Evolutionary conservation across 2,888 invertebrate genomes (phyloP), one percentile per base, ranked within the genome.

Genomic region (Lasioglossum oenotherae): DNA sequence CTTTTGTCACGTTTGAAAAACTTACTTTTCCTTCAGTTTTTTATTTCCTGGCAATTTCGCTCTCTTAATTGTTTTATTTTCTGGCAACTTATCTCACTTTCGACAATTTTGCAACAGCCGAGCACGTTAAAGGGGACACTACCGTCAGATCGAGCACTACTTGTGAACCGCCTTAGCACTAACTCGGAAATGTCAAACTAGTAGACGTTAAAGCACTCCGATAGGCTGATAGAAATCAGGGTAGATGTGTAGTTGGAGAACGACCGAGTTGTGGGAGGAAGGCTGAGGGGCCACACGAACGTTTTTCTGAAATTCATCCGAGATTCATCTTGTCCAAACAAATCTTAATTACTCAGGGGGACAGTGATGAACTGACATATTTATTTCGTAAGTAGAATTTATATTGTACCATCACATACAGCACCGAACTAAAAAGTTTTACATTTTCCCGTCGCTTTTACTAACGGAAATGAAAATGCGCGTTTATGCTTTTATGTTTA

Each of bases 121-220:
- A 72, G 31, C 49, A 41, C 31, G 27, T 41, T 31, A 19, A 72
- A 27, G 23, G 12, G 57, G 64, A 74, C 14, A 64, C 69, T 69
- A 78, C n/a, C 41, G 23, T 31, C 73, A 78, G 53, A 75, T 79
- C 72, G 75, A 53, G 69, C 77, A 67, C 78, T 79, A 85, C 82
- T 83, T 85, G 88, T 86, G 85, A 89, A 88, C 90, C 87, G 89
- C 80, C 79, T 86, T 86, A 87, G 86, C 82, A 87, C 80, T 76
- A 85, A 91, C 86, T 87, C 81, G 75, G 89, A 92, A 92, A 90
- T 92, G 92, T 92, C 91, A 92, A 90, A 87, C 75, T 87, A 82
- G 82, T 87, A 87, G 84, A 87, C 88, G 83, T 84, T 86, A 85
- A 74, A 74, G 82, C 74, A 49, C 78, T 76, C 78, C 71, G 85